Evolutionary conservation across 2,113 vertebrate genomes (phyloP).

Genomic region (Toxotes chatareus): DNA sequence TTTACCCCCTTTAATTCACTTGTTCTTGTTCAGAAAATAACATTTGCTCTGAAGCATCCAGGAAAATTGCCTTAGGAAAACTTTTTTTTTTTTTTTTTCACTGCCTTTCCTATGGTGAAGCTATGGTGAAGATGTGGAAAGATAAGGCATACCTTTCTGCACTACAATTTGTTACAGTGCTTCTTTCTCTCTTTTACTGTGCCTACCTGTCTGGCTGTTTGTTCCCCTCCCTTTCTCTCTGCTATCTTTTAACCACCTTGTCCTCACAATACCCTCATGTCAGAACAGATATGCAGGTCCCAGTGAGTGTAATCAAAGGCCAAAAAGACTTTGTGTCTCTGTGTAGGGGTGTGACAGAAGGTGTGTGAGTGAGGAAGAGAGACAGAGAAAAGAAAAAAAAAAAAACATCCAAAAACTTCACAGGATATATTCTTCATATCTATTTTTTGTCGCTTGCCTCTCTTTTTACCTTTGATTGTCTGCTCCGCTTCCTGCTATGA

Average conservation of each 20-base stretch:
- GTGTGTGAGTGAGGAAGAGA: slow-evolving; percentile 4
- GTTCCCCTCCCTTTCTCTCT: slow-evolving; percentile 20
- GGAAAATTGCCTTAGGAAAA: slow-evolving; percentile 53
- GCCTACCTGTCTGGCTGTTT: slow-evolving; percentile 15
- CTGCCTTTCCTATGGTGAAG: slow-evolving; percentile 6
- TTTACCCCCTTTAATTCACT: slow-evolving; percentile 66
- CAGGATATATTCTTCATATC: slow-evolving; percentile 19
- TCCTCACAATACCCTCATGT: slow-evolving; percentile 47
- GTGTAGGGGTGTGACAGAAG: slow-evolving; percentile 34
- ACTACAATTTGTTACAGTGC: slow-evolving; percentile 16
- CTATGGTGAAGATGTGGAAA: slow-evolving; percentile 18
- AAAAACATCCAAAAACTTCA: slow-evolving; percentile 10
- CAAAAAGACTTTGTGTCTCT: slow-evolving; percentile 38
- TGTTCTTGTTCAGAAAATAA: slow-evolving; percentile 62
- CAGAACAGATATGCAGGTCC: slow-evolving; percentile 43
- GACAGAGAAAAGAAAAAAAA: neutral
- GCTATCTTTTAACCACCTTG: slow-evolving; percentile 51
- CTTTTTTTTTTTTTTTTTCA: slow-evolving; percentile 1
- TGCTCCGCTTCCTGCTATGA: slow-evolving; percentile 47
- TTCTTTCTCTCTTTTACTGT: slow-evolving; percentile 10
- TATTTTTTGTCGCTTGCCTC: slow-evolving; percentile 27
- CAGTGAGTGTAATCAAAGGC: slow-evolving; percentile 53
- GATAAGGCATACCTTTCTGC: slow-evolving; percentile 23
- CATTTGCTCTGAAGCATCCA: slow-evolving; percentile 44
- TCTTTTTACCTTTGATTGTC: slow-evolving; percentile 29